Evolutionary conservation across 53 echinoderm and acorn worm species (phyloP).

Genomic region (Patiria pectinifera): DNA sequence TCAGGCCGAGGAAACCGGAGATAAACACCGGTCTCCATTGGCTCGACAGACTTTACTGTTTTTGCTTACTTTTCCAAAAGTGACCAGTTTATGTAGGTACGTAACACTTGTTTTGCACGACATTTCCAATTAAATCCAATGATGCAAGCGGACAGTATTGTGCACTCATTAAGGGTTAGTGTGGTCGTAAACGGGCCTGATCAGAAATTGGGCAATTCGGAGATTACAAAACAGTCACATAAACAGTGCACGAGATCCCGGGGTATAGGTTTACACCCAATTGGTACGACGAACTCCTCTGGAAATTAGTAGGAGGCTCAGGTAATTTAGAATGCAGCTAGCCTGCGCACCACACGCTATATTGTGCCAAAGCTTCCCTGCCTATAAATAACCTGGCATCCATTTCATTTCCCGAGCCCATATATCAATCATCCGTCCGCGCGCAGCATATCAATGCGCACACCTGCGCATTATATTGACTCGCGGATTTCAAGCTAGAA

Average conservation of each 20-base stretch:
- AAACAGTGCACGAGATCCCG: background rate
- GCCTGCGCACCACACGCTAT: background rate
- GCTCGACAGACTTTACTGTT: too few relatives aligned
- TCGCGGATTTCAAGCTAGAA: background rate
- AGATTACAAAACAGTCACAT: background rate
- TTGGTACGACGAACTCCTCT: background rate
- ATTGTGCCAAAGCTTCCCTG: background rate
- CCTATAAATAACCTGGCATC: background rate
- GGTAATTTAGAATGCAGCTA: background rate
- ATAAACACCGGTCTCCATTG: too few relatives aligned
- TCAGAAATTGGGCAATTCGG: too few relatives aligned
- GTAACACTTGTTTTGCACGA: too few relatives aligned
- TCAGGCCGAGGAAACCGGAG: too few relatives aligned
- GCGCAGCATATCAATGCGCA: slow-evolving; percentile 1
- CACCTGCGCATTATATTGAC: slow-evolving; percentile 19
- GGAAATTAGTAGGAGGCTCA: background rate
- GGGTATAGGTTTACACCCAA: background rate
- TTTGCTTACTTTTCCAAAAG: too few relatives aligned
- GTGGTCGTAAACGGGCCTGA: too few relatives aligned
- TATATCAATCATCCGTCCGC: background rate
- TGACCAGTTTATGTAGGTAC: too few relatives aligned
- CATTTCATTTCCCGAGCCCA: background rate
- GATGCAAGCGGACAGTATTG: too few relatives aligned
- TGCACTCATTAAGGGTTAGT: too few relatives aligned
- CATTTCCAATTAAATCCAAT: too few relatives aligned